A percentile compares a stretch with the other conserved stretches of the same genome.
phyloP scores from a whole-genome alignment of 2,797 vertebrate genomes.

The Alectoris magna region DNA sequence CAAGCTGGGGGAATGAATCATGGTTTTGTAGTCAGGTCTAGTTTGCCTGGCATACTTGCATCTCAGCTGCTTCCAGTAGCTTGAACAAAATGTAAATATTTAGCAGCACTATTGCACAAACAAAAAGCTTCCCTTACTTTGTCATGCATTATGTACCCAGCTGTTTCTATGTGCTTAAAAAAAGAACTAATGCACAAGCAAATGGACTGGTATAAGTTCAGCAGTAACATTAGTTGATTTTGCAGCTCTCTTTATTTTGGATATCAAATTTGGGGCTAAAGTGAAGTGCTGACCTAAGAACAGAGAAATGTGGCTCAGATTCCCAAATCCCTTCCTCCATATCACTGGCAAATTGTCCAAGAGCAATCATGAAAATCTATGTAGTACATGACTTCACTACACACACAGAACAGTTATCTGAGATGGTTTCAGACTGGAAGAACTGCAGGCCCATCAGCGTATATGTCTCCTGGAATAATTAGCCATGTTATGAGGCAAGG shows the following conservation, averaged over 20 bases:
- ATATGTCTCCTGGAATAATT: neutral
- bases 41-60: neutral
- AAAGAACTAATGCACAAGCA: conserved; percentile 1
- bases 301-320: neutral
- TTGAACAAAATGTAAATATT: conserved; percentile 22
- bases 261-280: neutral
- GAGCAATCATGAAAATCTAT: neutral
- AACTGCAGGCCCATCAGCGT: neutral
- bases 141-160: neutral
- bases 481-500: neutral
- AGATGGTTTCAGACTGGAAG: neutral
- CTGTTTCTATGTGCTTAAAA: neutral
- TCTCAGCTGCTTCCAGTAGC: neutral
- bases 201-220: neutral
- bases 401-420: neutral
- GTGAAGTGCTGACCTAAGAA: neutral
- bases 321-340: neutral
- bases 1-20: neutral
- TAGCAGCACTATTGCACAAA: conserved; percentile 1
- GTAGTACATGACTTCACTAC: neutral
- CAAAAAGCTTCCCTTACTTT: conserved; percentile 11
- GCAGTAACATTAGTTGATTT: neutral
- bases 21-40: neutral
- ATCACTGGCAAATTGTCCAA: neutral
- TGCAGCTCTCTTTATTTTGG: neutral